Evolutionary conservation across 2,113 vertebrate genomes (phyloP), one percentile per base, ranked within the genome.

Genomic region (Eonycteris spelaea): DNA sequence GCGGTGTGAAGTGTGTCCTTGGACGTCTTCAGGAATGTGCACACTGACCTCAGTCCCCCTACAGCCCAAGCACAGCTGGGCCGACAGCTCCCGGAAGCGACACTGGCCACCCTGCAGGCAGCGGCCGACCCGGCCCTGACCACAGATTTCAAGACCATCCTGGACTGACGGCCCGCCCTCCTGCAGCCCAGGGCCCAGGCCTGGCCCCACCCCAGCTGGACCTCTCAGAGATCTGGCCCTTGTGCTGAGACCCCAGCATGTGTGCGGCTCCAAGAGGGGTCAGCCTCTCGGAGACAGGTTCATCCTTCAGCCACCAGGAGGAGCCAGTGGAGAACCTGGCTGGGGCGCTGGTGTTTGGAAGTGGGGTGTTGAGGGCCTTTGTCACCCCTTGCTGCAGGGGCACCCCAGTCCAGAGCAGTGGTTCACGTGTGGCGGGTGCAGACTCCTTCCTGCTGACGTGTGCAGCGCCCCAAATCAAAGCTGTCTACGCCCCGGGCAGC

Each of bases 91-190:
- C 97, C 98, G 0, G 1, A 55, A 33, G 53, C 85, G 11, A 98
- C 97, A 0, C 40, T 98, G 97, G 30, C 82, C 1, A 55, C 98
- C 9, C 97, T 99, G 51, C 71, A 90, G 61, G 51, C 95, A 4
- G 98, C 97, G 2, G 94, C 98, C 2, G 67, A 98, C 14, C 98
- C 98, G 0, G 61, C 97, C 21, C 26, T 98, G 73, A 97, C 92
- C 67, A 5, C 86, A 65, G 99, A 99, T 92, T 98, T 99, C 96
- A 97, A 84, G 97, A 48, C 90, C 78, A 98, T 99, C 57, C 61
- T 98, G 96, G 98, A 99, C 95, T 99, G 96, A 98, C 5, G 1
- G 1, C 22, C 0, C 2, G 45, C 38, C 15, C 22, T 8, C 83
- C 7, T 18, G 5, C 24, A 18, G 43, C 30, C 24, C 3, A 19